Conservation (phyloP, 2,113 vertebrate species). For the Loxodonta africana region DNA sequence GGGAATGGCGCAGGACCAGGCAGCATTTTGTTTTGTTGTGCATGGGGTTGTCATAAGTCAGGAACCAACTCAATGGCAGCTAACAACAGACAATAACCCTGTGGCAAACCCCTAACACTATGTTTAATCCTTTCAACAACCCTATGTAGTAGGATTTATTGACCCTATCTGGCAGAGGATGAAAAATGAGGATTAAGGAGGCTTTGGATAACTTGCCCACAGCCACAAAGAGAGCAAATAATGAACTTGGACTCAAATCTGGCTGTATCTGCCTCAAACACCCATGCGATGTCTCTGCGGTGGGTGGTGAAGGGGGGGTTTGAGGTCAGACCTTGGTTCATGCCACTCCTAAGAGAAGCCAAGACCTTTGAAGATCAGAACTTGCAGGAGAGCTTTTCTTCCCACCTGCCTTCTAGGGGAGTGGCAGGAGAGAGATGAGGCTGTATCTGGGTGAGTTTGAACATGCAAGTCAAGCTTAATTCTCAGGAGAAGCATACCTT, state of each 20-base stretch:
- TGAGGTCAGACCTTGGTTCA: background rate
- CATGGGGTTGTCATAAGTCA: too few species aligned
- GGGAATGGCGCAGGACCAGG: too few species aligned
- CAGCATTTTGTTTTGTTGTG: too few species aligned
- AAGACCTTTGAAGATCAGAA: background rate
- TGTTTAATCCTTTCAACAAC: background rate
- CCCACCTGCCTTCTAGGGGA: background rate
- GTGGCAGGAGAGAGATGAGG: background rate
- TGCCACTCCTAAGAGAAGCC: background rate
- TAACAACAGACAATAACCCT: too few species aligned
- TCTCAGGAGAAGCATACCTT: background rate
- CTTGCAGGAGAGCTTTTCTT: background rate
- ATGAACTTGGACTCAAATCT: slow-evolving; percentile 8
- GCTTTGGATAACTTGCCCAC: background rate
- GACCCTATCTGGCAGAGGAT: background rate
- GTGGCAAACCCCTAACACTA: background rate
- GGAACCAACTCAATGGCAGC: too few species aligned
- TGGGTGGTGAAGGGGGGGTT: background rate
- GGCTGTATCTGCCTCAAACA: background rate
- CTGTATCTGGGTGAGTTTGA: background rate
- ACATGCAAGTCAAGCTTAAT: background rate
- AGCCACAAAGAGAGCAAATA: background rate
- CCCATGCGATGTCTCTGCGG: background rate
- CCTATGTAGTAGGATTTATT: slow-evolving; percentile 14
- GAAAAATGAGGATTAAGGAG: background rate